Percentiles rank a stretch among this genome's conserved stretches.
Conservation (phyloP, 2,797 vertebrate genomes). For the Neomorphus geoffroyi region DNA sequence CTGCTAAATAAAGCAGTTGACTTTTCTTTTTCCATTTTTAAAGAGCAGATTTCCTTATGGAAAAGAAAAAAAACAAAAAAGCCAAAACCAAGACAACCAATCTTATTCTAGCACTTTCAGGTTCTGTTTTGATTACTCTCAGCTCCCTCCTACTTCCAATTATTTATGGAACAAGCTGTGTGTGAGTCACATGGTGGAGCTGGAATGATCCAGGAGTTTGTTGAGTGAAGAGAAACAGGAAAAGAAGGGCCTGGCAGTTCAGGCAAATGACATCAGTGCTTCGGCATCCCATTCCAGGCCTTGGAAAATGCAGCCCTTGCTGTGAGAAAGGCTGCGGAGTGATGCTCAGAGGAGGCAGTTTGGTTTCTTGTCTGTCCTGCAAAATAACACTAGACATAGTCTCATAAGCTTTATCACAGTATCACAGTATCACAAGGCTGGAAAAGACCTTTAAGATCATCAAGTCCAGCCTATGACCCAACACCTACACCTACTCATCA, state of each 20-base stretch:
- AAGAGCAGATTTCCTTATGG: conserved; percentile 19
- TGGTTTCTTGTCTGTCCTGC: background rate
- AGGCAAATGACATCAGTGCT: conserved; percentile 64
- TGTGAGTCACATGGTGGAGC: conserved; percentile 20
- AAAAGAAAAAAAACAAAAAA: background rate
- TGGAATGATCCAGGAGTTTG: conserved; percentile 64
- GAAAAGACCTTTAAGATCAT: too few species aligned
- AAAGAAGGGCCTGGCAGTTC: conserved; percentile 25
- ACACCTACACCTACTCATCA: too few species aligned
- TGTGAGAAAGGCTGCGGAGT: background rate
- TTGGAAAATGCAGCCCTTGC: conserved; percentile 33
- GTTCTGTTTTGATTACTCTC: conserved; percentile 65
- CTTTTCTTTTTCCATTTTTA: conserved; percentile 1
- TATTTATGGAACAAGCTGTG: conserved; percentile 49
- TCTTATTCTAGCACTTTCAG: conserved; percentile 27
- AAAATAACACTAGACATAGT: background rate
- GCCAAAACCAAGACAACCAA: background rate
- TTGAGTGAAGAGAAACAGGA: conserved; percentile 60
- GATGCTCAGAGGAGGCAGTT: background rate
- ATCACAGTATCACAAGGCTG: too few species aligned
- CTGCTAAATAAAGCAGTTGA: conserved; percentile 47
- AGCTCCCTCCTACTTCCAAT: conserved; percentile 41
- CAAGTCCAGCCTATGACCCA: too few species aligned
- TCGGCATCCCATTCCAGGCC: conserved; percentile 3
- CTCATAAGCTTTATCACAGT: conserved; percentile 17